These are phyloP conservation scores for Camelus bactrianus DNA, from an alignment of 2,113 vertebrate species.

Conservation along the genomic window DNA sequence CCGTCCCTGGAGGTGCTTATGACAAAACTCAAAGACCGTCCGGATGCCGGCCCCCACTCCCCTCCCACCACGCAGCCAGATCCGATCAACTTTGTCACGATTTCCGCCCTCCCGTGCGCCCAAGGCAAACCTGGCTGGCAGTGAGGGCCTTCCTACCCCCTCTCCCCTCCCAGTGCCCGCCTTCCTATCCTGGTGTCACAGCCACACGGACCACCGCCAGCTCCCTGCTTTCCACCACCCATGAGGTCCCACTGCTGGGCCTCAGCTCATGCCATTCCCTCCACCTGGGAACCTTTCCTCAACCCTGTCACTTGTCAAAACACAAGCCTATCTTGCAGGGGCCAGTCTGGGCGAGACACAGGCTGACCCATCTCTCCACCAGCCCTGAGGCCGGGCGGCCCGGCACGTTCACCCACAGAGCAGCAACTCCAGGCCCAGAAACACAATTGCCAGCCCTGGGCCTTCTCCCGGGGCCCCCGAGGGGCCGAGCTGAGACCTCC, in stretches of 20 bases:
- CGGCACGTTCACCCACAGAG: rapidly evolving
- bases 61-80: background rate
- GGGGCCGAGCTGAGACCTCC: rapidly evolving
- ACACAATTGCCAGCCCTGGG: rapidly evolving
- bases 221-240: background rate
- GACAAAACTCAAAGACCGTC: background rate
- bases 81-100: background rate
- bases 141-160: background rate
- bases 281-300: background rate
- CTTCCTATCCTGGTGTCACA: background rate
- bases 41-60: background rate
- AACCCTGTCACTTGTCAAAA: too few species aligned
- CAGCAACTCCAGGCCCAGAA: background rate
- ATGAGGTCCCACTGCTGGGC: rapidly evolving
- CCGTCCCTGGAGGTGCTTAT: background rate
- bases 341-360: background rate
- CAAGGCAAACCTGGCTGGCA: background rate
- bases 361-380: background rate
- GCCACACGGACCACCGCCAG: rapidly evolving
- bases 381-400: background rate
- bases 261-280: rapidly evolving
- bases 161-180: background rate
- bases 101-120: background rate
- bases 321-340: background rate
- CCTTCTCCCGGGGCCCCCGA: too few species aligned